These are phyloP conservation scores for Epinephelus coioides DNA, from an alignment of 2,797 vertebrate species.

Conservation along the genomic window DNA sequence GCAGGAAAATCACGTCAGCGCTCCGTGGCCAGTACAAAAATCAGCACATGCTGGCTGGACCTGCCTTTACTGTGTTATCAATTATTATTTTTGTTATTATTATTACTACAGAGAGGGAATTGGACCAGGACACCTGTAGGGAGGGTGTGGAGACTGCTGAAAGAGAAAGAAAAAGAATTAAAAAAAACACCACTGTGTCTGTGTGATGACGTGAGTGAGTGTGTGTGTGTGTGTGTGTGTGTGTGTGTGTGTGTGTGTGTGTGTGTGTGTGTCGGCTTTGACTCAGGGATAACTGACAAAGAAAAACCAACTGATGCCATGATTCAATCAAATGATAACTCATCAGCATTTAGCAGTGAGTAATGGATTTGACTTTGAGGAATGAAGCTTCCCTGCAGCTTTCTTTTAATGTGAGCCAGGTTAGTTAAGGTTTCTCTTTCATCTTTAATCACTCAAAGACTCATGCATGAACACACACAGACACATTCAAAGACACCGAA, in stretches of 20 bases:
- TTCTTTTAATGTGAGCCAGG: constrained; percentile 54
- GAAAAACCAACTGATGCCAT: constrained; percentile 21
- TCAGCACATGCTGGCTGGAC: constrained; percentile 60
- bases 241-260: constrained; percentile 33
- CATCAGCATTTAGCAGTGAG: constrained; percentile 56
- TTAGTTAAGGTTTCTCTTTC: constrained; percentile 63
- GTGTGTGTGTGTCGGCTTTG: constrained; percentile 25
- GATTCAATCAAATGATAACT: constrained; percentile 78
- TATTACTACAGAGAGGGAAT: constrained; percentile 74
- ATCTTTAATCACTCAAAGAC: constrained; percentile 71
- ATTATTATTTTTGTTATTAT: constrained; percentile 70
- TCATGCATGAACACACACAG: constrained; percentile 47
- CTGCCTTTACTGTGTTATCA: constrained; percentile 71
- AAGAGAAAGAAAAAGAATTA: constrained; percentile 32
- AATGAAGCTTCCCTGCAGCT: constrained; percentile 44
- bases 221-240: constrained; percentile 6
- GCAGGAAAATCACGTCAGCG: constrained; percentile 57
- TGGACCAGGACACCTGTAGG: constrained; percentile 80
- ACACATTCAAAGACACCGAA: constrained; percentile 43
- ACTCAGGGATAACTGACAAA: constrained; percentile 28
- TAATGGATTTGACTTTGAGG: constrained; percentile 65
- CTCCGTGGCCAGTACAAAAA: constrained; percentile 49
- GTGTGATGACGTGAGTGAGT: constrained; percentile 35
- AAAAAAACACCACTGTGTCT: constrained; percentile 15
- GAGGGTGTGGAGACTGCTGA: constrained; percentile 63